Evolutionary conservation across 2,888 invertebrate genomes (phyloP), one percentile per base, ranked within the genome.

Genomic region (Scaptomyza reducta): DNA sequence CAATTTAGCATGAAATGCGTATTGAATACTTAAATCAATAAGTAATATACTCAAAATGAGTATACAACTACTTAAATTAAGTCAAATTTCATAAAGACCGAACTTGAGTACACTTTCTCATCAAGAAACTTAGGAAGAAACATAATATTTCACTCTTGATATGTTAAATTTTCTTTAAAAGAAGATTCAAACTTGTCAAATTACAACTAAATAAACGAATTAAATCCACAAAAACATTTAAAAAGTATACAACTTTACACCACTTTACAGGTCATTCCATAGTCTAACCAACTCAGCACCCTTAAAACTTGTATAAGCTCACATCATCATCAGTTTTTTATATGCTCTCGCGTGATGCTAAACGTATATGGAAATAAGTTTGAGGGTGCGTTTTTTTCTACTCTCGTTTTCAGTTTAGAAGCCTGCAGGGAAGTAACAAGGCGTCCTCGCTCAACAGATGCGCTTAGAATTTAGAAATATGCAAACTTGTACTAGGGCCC

Each of bases 391-490:
- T 2, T 67, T 69, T 70, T 69, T 57, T 40, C 10, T 66, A 79
- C 81, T 85, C 77, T 87, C 79, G 68, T 44, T 89, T 89, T 89
- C 86, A 74, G 65, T 70, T 78, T 70, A 75, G 73, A 77, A 56
- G 55, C 41, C 61, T 72, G 62, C 35, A 35, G 35, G 33, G 33
- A 31, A 55, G n/a, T n/a, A 38, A 51, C 40, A 47, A 56, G 42
- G 69, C 67, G 68, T 64, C 47, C 63, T 66, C 47, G 67, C 70
- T 70, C 65, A 73, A 84, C 82, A 87, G 85, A 85, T 85, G 88
- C 74, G 80, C 63, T 79, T 84, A 76, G 77, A 82, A 84, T 84
- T 83, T 83, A 83, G 82, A 83, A 83, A 83, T 83, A 83, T 83
- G 82, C 82, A 83, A 83, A 83, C 87, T 83, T 83, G 78, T 83